Evolutionary conservation across 1,140 invertebrate genomes (phyloP), one percentile per base, ranked within the genome.

Genomic region (Trigoniulus corallinus): DNA sequence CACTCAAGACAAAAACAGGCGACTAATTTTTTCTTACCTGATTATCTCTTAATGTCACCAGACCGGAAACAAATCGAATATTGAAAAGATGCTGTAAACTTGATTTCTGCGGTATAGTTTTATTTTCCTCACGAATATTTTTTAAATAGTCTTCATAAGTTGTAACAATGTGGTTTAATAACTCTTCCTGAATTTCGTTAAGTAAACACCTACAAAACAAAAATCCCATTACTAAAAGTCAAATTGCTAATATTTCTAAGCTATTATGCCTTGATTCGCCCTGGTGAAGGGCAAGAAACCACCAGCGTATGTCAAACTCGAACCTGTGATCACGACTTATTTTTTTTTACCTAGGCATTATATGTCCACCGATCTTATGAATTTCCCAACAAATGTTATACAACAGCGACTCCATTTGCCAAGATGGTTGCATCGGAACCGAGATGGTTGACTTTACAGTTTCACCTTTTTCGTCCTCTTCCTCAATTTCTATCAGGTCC

Each of bases 71-170:
- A 64, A 84, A 88, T 60, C 81, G 79, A 0, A 89, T 67, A 67
- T 93, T 87, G 63, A 89, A 86, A 29, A 88, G 66, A 44, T 82
- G 61, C 67, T 88, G 85, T 54, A 89, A 71, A 0, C 84, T 82
- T 63, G 82, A 79, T 55, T 80, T 81, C 62, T 91, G 87, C 56
- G 78, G 80, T 54, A 84, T 57, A 42, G 64, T 45, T 44, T 23
- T 51, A 45, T 51, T 54, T 49, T 53, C 57, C 4, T 47, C 57
- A 53, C 26, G 44, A 2, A 69, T 68, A 48, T 67, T 62, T 51
- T 67, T 65, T 37, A 75, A 66, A 13, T 76, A 62, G 54, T 62
- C 65, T 41, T 75, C 67, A 62, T 84, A 85, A 61, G 75, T 71
- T 29, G 70, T 61, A 0, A 77, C 72, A 12, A 80, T 68, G 39